Evolutionary conservation across 2,113 vertebrate genomes (phyloP).

Genomic region (Oxyruncus cristatus): DNA sequence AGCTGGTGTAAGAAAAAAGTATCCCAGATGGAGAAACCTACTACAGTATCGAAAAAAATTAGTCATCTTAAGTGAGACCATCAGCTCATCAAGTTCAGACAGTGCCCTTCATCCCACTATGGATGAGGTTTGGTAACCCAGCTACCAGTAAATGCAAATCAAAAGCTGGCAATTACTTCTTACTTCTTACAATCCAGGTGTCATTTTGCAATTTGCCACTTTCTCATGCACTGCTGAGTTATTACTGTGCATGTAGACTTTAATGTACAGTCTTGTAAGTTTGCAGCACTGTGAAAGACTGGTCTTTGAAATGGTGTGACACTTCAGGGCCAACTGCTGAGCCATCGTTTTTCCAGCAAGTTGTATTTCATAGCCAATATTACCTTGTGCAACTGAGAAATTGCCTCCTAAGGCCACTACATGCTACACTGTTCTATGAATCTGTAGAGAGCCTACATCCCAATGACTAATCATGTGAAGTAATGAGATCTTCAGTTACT

Average conservation of each 20-base stretch:
- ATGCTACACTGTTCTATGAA: background rate
- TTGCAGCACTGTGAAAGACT: background rate
- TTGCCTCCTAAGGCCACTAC: background rate
- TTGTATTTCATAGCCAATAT: background rate
- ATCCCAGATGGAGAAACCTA: background rate
- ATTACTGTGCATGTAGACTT: background rate
- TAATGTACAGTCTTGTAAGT: background rate
- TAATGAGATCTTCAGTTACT: background rate
- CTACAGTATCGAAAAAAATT: background rate
- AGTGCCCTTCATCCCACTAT: background rate
- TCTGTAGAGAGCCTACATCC: background rate
- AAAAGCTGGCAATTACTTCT: background rate
- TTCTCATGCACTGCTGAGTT: background rate
- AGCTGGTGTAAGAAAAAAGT: background rate
- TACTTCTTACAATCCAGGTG: background rate
- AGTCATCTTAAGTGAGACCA: background rate
- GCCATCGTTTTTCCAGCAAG: background rate
- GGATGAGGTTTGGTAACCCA: background rate
- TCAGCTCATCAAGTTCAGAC: background rate
- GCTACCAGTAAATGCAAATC: background rate
- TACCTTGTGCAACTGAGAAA: background rate
- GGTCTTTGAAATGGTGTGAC: background rate
- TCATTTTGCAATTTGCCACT: background rate
- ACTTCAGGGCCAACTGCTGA: slow-evolving; percentile 21
- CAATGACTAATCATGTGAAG: background rate